phyloP scores from a whole-genome alignment of 2,797 vertebrate genomes.

The Hafferia zeledoni region DNA sequence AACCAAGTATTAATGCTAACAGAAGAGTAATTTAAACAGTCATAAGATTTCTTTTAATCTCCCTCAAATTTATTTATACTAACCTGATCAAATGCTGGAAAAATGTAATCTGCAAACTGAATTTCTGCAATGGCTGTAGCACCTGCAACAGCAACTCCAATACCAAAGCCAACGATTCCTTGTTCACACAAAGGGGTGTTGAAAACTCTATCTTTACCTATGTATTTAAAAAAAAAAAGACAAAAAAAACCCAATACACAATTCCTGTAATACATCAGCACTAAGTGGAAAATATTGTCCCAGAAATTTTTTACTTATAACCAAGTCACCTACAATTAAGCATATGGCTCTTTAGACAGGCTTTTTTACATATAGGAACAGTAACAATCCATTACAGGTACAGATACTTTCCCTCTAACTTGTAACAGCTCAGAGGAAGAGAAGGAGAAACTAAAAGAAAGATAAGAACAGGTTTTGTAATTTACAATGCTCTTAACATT shows the following conservation, averaged over 20 bases:
- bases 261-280: neutral
- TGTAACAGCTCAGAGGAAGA: neutral
- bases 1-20: neutral
- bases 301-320: neutral
- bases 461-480: neutral
- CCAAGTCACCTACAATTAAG: neutral
- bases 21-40: neutral
- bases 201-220: constrained; percentile 97
- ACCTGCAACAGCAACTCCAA: constrained; percentile 90
- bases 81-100: constrained; percentile 98
- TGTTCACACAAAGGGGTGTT: constrained; percentile 98
- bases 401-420: neutral
- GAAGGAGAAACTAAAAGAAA: neutral
- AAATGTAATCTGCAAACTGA: constrained; percentile 99
- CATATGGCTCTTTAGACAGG: neutral
- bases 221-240: neutral
- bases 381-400: neutral
- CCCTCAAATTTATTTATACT: neutral
- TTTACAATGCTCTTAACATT: neutral
- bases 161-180: constrained; percentile 98
- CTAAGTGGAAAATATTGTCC: neutral
- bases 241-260: neutral
- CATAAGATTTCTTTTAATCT: neutral
- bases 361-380: neutral
- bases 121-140: constrained; percentile 98